These are phyloP conservation scores for Sinohyriopsis cumingii DNA, from an alignment of 2,888 invertebrate species.

Conservation along the genomic window DNA sequence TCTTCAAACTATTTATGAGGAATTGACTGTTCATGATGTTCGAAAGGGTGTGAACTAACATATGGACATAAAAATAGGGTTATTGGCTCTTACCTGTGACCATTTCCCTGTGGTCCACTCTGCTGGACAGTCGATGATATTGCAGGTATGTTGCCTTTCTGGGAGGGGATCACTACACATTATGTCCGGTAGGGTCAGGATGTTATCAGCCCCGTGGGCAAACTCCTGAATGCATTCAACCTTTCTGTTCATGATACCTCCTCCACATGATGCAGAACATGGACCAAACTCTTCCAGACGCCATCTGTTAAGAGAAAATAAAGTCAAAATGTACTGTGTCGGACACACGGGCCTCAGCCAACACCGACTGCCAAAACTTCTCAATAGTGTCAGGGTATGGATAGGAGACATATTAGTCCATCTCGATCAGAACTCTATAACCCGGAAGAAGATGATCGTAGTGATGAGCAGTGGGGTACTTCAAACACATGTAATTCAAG, in stretches of 20 bases:
- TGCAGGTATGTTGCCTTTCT: constrained; percentile 86
- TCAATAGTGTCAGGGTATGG: too few relatives aligned
- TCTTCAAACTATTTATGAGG: too few relatives aligned
- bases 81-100: constrained; percentile 85
- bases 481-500: too few relatives aligned
- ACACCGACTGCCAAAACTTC: too few relatives aligned
- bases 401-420: too few relatives aligned
- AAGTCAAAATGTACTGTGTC: too few relatives aligned
- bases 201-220: constrained; percentile 80
- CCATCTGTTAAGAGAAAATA: constrained; percentile 76
- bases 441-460: too few relatives aligned
- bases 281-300: constrained; percentile 90
- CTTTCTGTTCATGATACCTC: constrained; percentile 91
- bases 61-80: constrained; percentile 9
- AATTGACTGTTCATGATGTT: too few relatives aligned
- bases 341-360: too few relatives aligned
- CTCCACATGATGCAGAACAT: constrained; percentile 95
- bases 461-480: too few relatives aligned
- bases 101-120: constrained; percentile 91
- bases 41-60: constrained; percentile 13
- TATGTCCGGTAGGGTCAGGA: constrained; percentile 92
- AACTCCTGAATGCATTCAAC: constrained; percentile 80
- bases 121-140: constrained; percentile 92
- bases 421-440: too few relatives aligned
- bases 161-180: constrained; percentile 95